Conservation (phyloP, 2,888 invertebrate genomes). For the Mellilla xanthometata region DNA sequence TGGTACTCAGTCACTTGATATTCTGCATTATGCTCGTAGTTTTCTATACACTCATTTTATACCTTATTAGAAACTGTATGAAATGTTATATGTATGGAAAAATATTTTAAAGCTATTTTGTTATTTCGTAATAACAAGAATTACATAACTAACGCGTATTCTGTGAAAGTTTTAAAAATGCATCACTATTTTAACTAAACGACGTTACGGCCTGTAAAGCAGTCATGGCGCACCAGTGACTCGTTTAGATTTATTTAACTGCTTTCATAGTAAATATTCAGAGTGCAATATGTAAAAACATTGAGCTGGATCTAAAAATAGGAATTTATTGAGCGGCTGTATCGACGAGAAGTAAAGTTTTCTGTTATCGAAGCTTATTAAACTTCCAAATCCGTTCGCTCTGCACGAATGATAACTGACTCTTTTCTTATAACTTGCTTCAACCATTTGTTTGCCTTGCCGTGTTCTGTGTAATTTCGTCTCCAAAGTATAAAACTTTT, state of each 20-base stretch:
- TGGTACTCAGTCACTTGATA: too few relatives aligned
- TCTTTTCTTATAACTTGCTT: not conserved
- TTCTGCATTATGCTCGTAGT: too few relatives aligned
- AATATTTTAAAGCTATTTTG: too few relatives aligned
- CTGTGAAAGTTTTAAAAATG: constrained; percentile 27
- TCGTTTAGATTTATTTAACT: constrained; percentile 31
- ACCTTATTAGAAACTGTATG: too few relatives aligned
- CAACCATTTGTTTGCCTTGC: not conserved
- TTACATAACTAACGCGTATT: constrained; percentile 26
- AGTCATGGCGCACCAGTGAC: constrained; percentile 23
- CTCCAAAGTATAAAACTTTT: too few relatives aligned
- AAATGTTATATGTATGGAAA: too few relatives aligned
- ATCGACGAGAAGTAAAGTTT: not conserved
- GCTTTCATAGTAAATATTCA: constrained; percentile 17
- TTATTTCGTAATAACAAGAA: constrained; percentile 7
- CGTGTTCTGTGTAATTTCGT: too few relatives aligned
- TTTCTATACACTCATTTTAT: too few relatives aligned
- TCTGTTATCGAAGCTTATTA: not conserved
- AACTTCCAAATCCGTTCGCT: not conserved
- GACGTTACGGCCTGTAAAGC: constrained; percentile 33
- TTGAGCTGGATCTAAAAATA: constrained; percentile 6
- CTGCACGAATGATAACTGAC: constrained; percentile 1
- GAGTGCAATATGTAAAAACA: constrained; percentile 11
- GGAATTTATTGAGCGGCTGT: constrained; percentile 4
- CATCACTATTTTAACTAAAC: constrained; percentile 22